Evolutionary conservation across 2,797 vertebrate species (phyloP).

Genomic region (Pachyuromys duprasi): DNA sequence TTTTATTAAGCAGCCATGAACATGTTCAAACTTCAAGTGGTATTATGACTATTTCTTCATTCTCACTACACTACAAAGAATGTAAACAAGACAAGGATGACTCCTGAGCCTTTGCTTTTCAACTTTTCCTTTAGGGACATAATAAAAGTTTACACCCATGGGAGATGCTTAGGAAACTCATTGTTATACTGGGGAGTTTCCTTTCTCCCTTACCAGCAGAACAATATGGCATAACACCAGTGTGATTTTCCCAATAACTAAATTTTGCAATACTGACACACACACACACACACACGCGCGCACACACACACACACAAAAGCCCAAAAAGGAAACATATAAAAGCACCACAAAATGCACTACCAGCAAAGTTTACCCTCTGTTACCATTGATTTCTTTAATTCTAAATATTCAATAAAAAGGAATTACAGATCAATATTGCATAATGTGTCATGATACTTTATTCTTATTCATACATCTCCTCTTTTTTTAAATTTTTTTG

Average conservation of each 20-base stretch:
- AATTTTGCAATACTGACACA: neutral
- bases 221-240: neutral
- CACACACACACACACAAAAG: neutral
- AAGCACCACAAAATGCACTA: neutral
- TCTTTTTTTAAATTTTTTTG: neutral
- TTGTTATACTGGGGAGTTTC: neutral
- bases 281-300: too few species aligned
- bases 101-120: neutral
- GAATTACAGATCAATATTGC: neutral
- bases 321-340: neutral
- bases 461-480: neutral
- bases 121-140: neutral
- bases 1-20: neutral
- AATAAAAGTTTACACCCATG: constrained; percentile 1
- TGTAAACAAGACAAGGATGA: neutral
- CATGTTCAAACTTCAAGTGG: neutral
- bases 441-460: neutral
- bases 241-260: neutral
- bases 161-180: neutral
- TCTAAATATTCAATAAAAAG: neutral
- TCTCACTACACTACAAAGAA: neutral
- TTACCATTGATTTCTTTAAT: neutral
- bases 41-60: neutral
- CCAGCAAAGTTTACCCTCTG: neutral
- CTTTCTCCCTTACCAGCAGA: neutral